Evolutionary conservation across 1,140 invertebrate species (phyloP), one percentile per base, ranked within the genome.

Genomic region (Coelopa frigida): DNA sequence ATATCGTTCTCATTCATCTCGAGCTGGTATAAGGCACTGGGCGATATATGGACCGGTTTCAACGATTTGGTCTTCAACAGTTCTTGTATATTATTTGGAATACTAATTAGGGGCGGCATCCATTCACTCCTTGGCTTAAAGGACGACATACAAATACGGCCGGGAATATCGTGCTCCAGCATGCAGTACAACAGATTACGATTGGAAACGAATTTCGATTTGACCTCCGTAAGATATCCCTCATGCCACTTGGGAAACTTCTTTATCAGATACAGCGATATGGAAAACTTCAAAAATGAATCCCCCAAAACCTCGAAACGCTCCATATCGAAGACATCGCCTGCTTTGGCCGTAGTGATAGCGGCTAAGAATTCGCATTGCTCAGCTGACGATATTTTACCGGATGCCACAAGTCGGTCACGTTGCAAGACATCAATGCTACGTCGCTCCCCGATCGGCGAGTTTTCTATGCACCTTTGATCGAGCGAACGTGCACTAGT

Each of bases 241-340:
- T 95, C 91, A 50, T 81, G 77, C 45, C 78, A 78, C 0, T 68
- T 63, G 0, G 80, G 77, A 70, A 82, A 90, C 38, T 74, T 76
- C 49, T 81, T 77, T 57, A 80, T 85, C 10, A 93, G 63, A 58
- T 81, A 87, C 0, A 89, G 59, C 7, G 83, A 84, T 10, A 78
- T 72, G 4, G 80, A 79, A 53, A 87, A 84, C 70, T 95, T 96
- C 1, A 95, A 72, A 59, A 91, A 94, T 1, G 87, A 84, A 71
- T 96, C 91, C 0, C 92, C 92, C 14, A 95, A 73, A 0, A 85
- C 86, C 71, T 95, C 91, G 4, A 84, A 66, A 4, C 89, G 72
- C 66, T 95, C 91, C 50, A 91, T 73, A 63, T 91, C 82, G 39
- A 90, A 82, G 5, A 81, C 80, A 63, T 96, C 91, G 48, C 80